Base-by-base conservation (phyloP, 1,140 invertebrate species). In the Vanessa tameamea region DNA sequence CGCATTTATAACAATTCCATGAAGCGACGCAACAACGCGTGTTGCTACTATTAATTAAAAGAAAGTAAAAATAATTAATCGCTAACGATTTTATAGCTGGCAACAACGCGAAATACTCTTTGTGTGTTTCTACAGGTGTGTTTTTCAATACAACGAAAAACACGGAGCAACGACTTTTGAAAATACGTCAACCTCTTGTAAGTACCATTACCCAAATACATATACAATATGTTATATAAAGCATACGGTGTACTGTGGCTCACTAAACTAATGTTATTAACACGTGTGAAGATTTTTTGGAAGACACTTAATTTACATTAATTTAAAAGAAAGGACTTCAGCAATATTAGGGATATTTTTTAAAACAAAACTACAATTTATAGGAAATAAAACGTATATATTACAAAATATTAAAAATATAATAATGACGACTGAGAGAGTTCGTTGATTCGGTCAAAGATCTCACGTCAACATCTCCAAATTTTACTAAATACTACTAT, bases 371-470 rank as follows among this genome's bases (percentile, higher is more conserved):
- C 6, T 43, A 43, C 37, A 8, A 31, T 31, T 31, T 4, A 31
- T 1, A 31, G 6, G 9, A 11, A 43, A 11, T 43, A 9, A 43
- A 8, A 43, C 8, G 37, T 43, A 43, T 43, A 43, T 1, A 9
- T 5, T 43, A 43, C 37, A 9, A 43, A 43, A 43, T 37, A 37
- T 37, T 37, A 37, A 37, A 37, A 37, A 37, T 5, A 37, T 43
- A 43, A 43, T 43, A 51, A 51, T 51, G n/a, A 15, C 12, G n/a
- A 15, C n/a, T 51, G 55, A 64, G 63, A 57, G 69, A 64, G 70
- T 64, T 69, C 72, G 64, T 64, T 69, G 66, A 73, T 69, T 73
- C 72, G 72, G 72, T 73, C 72, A 73, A 73, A 73, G 72, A 73
- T 73, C 72, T 65, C 65, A 26, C 51, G 51, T 20, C 50, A 55